These are phyloP conservation scores for Chloroclystis v-ata DNA, from an alignment of 2,888 invertebrate genomes.

Conservation along the genomic window DNA sequence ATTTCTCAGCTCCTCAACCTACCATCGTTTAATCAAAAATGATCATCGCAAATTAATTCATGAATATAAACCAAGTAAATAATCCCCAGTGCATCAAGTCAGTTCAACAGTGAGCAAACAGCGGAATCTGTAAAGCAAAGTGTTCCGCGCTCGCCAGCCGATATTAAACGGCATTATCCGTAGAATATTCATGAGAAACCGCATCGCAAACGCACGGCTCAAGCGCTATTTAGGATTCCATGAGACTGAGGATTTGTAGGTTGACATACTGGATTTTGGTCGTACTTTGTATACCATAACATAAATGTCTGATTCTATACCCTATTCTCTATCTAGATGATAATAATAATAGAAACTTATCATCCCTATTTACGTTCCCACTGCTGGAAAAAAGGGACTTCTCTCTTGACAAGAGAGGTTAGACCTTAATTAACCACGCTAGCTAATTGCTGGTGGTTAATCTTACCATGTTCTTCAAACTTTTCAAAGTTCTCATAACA, in stretches of 20 bases:
- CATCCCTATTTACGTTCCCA: too few species aligned
- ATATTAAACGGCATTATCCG: constrained; percentile 46
- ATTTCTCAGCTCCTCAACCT: too few species aligned
- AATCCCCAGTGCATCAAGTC: constrained; percentile 2
- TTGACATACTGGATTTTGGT: constrained; percentile 7
- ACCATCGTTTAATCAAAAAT: too few species aligned
- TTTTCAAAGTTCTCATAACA: too few species aligned
- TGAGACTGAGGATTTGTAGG: constrained; percentile 8
- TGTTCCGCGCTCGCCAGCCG: constrained; percentile 31
- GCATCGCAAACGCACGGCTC: constrained; percentile 31
- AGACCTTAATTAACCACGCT: too few species aligned
- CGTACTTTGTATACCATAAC: neutral
- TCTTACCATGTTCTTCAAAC: too few species aligned
- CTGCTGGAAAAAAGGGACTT: too few species aligned
- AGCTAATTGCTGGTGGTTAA: too few species aligned
- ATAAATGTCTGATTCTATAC: neutral
- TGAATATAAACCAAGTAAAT: neutral
- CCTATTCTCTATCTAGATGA: too few species aligned
- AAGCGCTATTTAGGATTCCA: constrained; percentile 16
- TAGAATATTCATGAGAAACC: constrained; percentile 48
- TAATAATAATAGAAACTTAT: too few species aligned
- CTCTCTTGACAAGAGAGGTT: too few species aligned
- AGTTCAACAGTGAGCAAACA: constrained; percentile 21
- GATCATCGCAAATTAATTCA: too few species aligned
- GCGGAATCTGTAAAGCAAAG: constrained; percentile 33